Conservation (phyloP, 2,113 vertebrate genomes). For the Eulacestoma nigropectus region DNA sequence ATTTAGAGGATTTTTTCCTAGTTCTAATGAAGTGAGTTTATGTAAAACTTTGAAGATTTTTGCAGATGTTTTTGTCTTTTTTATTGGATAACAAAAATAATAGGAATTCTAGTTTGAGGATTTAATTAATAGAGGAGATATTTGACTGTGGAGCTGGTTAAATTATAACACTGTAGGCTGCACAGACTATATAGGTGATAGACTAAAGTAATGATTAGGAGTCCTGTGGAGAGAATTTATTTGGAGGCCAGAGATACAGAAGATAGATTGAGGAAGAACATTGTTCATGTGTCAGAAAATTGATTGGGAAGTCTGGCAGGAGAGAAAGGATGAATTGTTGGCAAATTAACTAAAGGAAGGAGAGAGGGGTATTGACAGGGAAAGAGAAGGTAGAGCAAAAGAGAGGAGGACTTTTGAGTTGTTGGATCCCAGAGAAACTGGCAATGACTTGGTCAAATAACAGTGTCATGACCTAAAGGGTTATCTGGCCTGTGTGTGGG, state of each 20-base stretch:
- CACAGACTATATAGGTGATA: neutral
- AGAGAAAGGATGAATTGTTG: neutral
- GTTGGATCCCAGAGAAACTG: neutral
- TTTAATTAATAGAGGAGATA: neutral
- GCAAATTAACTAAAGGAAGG: neutral
- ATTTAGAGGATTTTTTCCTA: constrained; percentile 1
- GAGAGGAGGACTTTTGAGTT: neutral
- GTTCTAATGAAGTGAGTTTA: neutral
- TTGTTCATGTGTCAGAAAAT: neutral
- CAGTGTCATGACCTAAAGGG: neutral
- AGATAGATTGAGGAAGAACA: neutral
- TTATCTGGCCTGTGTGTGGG: neutral
- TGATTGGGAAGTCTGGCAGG: neutral
- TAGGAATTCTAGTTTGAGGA: neutral
- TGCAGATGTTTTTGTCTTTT: neutral
- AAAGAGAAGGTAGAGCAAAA: neutral
- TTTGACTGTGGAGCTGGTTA: neutral
- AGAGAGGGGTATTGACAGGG: neutral
- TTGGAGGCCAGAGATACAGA: neutral
- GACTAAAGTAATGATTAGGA: neutral
- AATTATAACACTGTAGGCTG: neutral
- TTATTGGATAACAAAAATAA: neutral
- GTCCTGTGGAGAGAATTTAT: neutral
- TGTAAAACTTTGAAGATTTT: neutral
- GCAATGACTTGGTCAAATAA: neutral